These are phyloP conservation scores for Lepidurus apus DNA, from an alignment of 1,140 invertebrate species.

Conservation along the genomic window DNA sequence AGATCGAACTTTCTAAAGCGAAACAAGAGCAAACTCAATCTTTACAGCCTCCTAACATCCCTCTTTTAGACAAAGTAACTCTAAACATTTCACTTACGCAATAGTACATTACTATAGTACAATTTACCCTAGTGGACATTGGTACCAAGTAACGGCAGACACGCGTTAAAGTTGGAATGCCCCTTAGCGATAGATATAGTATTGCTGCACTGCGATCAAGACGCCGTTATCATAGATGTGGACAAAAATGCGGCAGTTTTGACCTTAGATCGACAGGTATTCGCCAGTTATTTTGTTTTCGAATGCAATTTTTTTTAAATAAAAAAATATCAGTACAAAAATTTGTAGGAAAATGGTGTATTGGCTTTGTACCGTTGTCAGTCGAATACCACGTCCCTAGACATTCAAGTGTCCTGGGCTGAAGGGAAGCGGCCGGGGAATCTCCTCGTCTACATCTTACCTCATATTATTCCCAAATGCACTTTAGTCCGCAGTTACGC, in stretches of 20 bases:
- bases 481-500: not conserved
- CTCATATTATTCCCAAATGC: not conserved
- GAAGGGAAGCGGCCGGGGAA: not conserved
- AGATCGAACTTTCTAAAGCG: not conserved
- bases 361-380: not conserved
- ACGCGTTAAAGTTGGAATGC: not conserved
- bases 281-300: not conserved
- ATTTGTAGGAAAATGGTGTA: not conserved
- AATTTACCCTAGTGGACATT: not conserved
- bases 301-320: no score
- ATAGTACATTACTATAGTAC: not conserved
- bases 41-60: not conserved
- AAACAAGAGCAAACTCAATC: not conserved
- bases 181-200: not conserved
- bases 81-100: no score
- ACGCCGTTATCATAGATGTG: not conserved
- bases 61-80: not conserved
- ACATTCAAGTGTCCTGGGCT: conserved; percentile 1
- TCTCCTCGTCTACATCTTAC: not conserved
- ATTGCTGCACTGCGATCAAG: not conserved
- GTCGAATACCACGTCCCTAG: not conserved
- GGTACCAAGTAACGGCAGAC: not conserved
- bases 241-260: conserved; percentile 6
- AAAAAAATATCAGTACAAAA: not conserved
- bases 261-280: not conserved